These are phyloP conservation scores for Oryzias celebensis DNA, from an alignment of 2,113 vertebrate genomes.

Conservation along the genomic window DNA sequence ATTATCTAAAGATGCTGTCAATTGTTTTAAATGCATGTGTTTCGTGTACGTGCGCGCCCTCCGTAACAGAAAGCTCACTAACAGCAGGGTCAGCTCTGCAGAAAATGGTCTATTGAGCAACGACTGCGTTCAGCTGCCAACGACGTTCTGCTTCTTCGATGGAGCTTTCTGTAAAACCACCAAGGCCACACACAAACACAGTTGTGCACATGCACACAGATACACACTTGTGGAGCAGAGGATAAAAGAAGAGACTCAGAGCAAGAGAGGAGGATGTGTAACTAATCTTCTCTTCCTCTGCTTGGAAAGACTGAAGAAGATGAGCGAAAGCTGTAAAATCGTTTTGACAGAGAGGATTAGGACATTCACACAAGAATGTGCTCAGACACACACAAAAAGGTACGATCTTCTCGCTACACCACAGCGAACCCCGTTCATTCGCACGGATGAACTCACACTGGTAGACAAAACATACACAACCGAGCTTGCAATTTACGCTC, in stretches of 20 bases:
- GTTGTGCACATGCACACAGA: background rate
- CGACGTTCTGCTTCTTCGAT: slow-evolving; percentile 66
- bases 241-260: slow-evolving; percentile 64
- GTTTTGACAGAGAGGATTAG: slow-evolving; percentile 76
- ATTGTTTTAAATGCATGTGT: background rate
- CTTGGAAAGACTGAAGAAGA: slow-evolving; percentile 68
- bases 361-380: slow-evolving; percentile 13
- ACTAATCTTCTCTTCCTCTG: slow-evolving; percentile 75
- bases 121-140: slow-evolving; percentile 62
- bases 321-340: slow-evolving; percentile 74
- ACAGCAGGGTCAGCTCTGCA: slow-evolving; percentile 61
- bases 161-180: slow-evolving; percentile 67
- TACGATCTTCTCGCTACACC: slow-evolving; percentile 30
- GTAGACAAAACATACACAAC: slow-evolving; percentile 27
- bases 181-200: slow-evolving; percentile 60
- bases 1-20: slow-evolving; percentile 18
- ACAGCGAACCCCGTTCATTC: slow-evolving; percentile 22
- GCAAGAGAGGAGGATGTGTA: slow-evolving; percentile 71
- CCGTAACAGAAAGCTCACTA: slow-evolving; percentile 53
- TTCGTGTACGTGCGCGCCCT: slow-evolving; percentile 3
- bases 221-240: slow-evolving; percentile 57
- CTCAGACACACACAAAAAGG: slow-evolving; percentile 17
- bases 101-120: slow-evolving; percentile 66
- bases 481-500: background rate
- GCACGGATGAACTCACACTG: slow-evolving; percentile 8